Base-by-base conservation (phyloP, 2,888 invertebrate species). In the Balanococcus diminutus region DNA sequence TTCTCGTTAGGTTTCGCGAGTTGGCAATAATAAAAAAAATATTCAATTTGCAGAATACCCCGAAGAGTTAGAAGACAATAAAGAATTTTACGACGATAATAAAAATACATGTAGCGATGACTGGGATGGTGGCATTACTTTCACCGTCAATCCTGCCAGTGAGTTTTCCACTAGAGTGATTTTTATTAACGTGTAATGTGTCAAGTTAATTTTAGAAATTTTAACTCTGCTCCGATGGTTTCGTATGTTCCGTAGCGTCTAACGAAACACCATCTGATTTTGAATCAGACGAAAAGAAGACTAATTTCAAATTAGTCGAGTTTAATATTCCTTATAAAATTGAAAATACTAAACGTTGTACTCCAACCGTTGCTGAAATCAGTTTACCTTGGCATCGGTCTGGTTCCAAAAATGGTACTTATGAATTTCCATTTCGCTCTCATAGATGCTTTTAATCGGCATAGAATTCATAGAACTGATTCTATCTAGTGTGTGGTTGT, bases 331-430 rank as follows among this genome's bases (percentile, higher is more conserved):
- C 72, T 67, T 28, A n/a, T 72, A 84, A 61, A 31, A 31, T 39
- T 31, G 36, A 79, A 75, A 46, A 46, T 19, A 82, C 22, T 28
- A 28, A 61, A 42, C n/a, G 42, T 82, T 56, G 67, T 39, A 86
- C 56, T 82, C 96, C 96, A 36, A 97, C 96, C 2, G 95, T 96
- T 2, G 96, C 95, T 1, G 97, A 97, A 91, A 95, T 94, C 79
- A 94, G 96, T 92, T 92, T 97, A 89, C 98, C 98, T 84, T 98
- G 98, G 97, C 96, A 96, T 91, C 93, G 96, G 6, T 61, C 79
- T 32, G 86, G 86, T 81, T 84, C 75, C 79, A 39, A 28, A 82
- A 39, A 81, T 39, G 25, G 46, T 75, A 67, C 16, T 32, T 32
- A 67, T 67, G 14, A 28, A 25, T 67, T 25, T 67, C 25, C 19